phyloP scores from a whole-genome alignment of 2,888 invertebrate species.

The Drosophila mimica region DNA sequence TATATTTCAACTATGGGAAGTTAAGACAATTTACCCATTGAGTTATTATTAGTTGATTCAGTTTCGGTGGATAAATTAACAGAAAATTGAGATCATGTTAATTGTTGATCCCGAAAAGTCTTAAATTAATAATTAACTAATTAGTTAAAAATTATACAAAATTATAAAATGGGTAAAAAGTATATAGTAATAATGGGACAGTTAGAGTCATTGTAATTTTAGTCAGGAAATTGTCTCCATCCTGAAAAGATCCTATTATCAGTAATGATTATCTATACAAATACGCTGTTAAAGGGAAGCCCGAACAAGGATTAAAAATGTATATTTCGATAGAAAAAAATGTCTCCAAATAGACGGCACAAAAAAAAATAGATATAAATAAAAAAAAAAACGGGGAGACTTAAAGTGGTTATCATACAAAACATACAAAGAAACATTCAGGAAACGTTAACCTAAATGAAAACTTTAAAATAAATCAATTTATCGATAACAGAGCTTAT shows the following conservation, averaged over 20 bases:
- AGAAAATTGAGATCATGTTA: not conserved
- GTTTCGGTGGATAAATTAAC: not conserved
- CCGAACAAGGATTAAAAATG: no score
- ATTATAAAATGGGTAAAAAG: not conserved
- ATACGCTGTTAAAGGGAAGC: no score
- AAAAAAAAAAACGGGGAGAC: no score
- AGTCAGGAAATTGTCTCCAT: not conserved
- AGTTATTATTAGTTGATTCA: not conserved
- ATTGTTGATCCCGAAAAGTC: not conserved
- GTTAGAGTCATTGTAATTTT: not conserved
- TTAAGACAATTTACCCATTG: not conserved
- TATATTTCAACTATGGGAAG: not conserved
- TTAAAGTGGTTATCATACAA: no score
- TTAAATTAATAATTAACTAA: not conserved
- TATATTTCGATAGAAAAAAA: not conserved
- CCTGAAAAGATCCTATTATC: not conserved
- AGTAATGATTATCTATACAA: no score
- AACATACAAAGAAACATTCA: no score
- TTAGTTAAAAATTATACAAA: not conserved
- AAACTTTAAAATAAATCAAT: no score
- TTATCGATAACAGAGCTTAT: not conserved
- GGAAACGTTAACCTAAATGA: no score
- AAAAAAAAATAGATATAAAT: no score
- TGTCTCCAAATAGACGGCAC: not conserved
- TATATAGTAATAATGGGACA: not conserved